A percentile compares a stretch with the other conserved stretches of the same genome.
Evolutionary conservation across 2,113 vertebrate species (phyloP).

Genomic region (Syngnathus scovelli): DNA sequence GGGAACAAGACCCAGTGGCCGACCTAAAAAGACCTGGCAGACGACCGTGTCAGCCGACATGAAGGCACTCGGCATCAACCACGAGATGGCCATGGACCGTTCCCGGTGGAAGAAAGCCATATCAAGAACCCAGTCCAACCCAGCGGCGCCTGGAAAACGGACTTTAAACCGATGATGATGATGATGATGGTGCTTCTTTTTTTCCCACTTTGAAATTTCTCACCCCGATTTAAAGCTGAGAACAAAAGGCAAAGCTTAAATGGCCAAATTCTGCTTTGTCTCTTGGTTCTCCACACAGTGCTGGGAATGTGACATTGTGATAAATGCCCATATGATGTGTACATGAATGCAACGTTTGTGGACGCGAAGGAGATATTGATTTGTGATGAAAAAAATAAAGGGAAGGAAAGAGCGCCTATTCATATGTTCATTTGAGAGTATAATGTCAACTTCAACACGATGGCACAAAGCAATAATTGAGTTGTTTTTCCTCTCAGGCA

Average conservation of each 20-base stretch:
- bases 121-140: too few species aligned
- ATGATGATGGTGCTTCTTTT: background rate
- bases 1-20: too few species aligned
- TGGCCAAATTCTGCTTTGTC: slow-evolving; percentile 16
- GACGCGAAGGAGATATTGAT: slow-evolving; percentile 27
- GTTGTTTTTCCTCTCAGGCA: background rate
- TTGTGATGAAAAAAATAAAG: slow-evolving; percentile 9
- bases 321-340: slow-evolving; percentile 2
- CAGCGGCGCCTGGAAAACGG: too few species aligned
- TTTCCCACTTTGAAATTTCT: slow-evolving; percentile 1
- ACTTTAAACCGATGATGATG: too few species aligned
- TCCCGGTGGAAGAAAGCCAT: too few species aligned
- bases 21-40: too few species aligned
- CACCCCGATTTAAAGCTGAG: background rate
- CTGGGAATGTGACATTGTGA: slow-evolving; percentile 27
- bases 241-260: slow-evolving; percentile 6
- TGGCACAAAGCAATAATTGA: background rate
- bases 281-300: slow-evolving; percentile 6
- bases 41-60: too few species aligned
- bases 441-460: background rate
- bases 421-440: background rate
- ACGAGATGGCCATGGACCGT: too few species aligned
- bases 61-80: too few species aligned
- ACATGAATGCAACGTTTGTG: slow-evolving; percentile 36
- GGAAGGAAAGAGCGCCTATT: slow-evolving; percentile 6